Evolutionary conservation across 2,113 vertebrate genomes (phyloP).

Genomic region (Rhineura floridana): DNA sequence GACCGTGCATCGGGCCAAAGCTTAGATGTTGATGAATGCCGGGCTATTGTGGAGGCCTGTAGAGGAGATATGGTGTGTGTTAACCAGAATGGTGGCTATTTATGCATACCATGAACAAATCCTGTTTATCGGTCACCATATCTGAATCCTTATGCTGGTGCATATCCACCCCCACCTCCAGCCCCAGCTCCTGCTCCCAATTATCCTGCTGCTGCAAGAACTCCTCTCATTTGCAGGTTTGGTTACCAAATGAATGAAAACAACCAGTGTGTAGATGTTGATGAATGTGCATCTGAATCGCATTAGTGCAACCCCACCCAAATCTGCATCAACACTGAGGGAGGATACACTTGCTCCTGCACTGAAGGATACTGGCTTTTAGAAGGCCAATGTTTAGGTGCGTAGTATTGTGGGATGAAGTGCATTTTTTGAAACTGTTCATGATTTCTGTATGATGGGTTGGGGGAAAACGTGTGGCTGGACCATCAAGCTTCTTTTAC

Average conservation of each 20-base stretch:
- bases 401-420: slow-evolving; percentile 42
- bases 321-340: slow-evolving; percentile 96
- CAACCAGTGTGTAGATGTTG: slow-evolving; percentile 91
- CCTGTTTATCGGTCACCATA: slow-evolving; percentile 80
- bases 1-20: too few relatives aligned
- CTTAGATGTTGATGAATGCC: slow-evolving; percentile 97
- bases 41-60: slow-evolving; percentile 85
- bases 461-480: not conserved
- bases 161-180: slow-evolving; percentile 76
- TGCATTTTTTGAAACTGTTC: not conserved
- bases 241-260: slow-evolving; percentile 87
- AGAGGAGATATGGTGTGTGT: slow-evolving; percentile 95
- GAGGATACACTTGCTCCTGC: slow-evolving; percentile 97
- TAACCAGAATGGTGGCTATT: slow-evolving; percentile 97
- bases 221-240: slow-evolving; percentile 85
- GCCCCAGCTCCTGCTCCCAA: slow-evolving; percentile 75
- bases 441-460: not conserved
- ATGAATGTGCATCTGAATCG: slow-evolving; percentile 91
- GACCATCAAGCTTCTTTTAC: not conserved
- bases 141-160: slow-evolving; percentile 79
- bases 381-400: slow-evolving; percentile 95
- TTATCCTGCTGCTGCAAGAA: slow-evolving; percentile 84
- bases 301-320: slow-evolving; percentile 98
- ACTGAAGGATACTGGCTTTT: slow-evolving; percentile 97
- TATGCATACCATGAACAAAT: slow-evolving; percentile 88